Conservation (phyloP, 2,888 invertebrate species). For the Bimastos eiseni region DNA sequence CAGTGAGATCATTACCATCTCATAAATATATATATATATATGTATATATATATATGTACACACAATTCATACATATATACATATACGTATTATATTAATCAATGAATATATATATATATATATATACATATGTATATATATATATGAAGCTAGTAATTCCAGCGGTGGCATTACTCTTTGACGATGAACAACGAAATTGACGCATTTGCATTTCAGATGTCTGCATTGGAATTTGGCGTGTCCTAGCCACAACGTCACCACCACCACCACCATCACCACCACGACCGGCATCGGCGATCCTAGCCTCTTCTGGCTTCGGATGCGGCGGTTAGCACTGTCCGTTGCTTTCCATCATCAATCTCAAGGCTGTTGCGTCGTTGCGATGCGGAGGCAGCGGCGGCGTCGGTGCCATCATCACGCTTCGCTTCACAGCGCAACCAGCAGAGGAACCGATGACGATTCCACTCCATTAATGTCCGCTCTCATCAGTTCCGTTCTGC, state of each 20-base stretch:
- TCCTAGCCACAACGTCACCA: not conserved
- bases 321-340: not conserved
- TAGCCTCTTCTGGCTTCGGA: not conserved
- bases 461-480: not conserved
- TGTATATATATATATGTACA: too few relatives aligned
- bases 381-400: not conserved
- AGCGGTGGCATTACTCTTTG: not conserved
- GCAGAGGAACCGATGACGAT: not conserved
- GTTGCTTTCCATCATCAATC: constrained; percentile 13
- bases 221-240: not conserved
- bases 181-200: not conserved
- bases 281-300: not conserved
- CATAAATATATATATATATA: too few relatives aligned
- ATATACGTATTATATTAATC: too few relatives aligned
- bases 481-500: not conserved
- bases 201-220: not conserved
- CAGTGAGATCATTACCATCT: not conserved
- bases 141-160: not conserved
- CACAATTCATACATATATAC: too few relatives aligned
- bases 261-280: not conserved
- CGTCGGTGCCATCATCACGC: not conserved
- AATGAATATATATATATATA: too few relatives aligned
- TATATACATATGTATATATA: too few relatives aligned
- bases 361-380: not conserved
- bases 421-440: not conserved